Evolutionary conservation across 2,113 vertebrate genomes (phyloP).

Genomic region (Cromileptes altivelis): DNA sequence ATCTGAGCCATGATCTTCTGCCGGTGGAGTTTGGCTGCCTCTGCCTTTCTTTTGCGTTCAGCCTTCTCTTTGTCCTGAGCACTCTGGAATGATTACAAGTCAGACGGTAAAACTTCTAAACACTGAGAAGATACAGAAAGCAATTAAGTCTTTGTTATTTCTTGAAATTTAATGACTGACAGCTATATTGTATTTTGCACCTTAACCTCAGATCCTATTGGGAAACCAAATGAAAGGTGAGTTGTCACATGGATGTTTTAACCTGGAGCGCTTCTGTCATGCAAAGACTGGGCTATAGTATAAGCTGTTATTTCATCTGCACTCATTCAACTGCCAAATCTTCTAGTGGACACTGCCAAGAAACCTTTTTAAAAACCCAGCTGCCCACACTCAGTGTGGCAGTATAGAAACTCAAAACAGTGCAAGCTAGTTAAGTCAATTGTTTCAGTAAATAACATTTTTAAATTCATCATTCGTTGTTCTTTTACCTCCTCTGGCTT

Average conservation of each 20-base stretch:
- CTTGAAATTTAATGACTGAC: background rate
- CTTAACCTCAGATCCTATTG: background rate
- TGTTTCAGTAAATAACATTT: background rate
- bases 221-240: background rate
- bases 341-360: background rate
- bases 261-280: background rate
- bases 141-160: background rate
- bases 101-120: background rate
- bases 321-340: background rate
- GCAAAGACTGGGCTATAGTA: no score
- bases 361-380: background rate
- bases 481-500: conserved; percentile 94
- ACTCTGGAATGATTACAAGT: conserved; percentile 78
- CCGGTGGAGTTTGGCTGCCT: conserved; percentile 95
- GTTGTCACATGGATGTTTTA: background rate
- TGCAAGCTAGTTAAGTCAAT: background rate
- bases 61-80: conserved; percentile 96
- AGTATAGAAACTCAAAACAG: background rate
- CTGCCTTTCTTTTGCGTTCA: conserved; percentile 96
- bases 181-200: background rate
- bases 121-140: background rate
- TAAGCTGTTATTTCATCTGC: no score
- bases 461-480: conserved; percentile 9
- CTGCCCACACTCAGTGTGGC: background rate
- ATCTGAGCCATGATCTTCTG: conserved; percentile 99